Evolutionary conservation across 1,140 invertebrate species (phyloP).

Genomic region (Trachymyrmex septentrionalis): DNA sequence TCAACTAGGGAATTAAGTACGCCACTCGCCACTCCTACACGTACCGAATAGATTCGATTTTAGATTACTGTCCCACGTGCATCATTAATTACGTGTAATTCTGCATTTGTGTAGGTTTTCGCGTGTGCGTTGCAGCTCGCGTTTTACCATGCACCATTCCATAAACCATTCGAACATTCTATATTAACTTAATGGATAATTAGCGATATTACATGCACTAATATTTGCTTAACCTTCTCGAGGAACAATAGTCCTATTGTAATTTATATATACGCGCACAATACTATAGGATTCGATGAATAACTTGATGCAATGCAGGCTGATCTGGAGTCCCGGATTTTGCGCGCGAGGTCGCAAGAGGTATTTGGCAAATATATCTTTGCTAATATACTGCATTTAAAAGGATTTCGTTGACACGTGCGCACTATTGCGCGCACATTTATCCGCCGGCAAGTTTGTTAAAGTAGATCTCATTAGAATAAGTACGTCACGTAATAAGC

Average conservation of each 20-base stretch:
- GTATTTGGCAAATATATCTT: constrained; percentile 18
- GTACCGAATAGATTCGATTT: constrained; percentile 7
- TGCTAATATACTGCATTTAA: constrained; percentile 16
- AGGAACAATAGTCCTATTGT: constrained; percentile 36
- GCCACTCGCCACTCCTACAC: background rate
- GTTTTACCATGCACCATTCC: background rate
- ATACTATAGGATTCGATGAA: constrained; percentile 42
- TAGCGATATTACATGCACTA: constrained; percentile 35
- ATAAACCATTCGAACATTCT: background rate
- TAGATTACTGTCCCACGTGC: background rate
- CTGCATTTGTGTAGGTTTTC: constrained; percentile 1
- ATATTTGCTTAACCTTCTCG: constrained; percentile 47
- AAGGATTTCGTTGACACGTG: constrained; percentile 39
- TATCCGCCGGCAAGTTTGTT: background rate
- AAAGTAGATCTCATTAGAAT: constrained; percentile 30
- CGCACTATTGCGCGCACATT: background rate
- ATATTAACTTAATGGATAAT: constrained; percentile 19
- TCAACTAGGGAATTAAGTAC: background rate
- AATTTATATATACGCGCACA: constrained; percentile 37
- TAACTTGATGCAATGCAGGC: constrained; percentile 17
- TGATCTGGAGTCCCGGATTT: constrained; percentile 11
- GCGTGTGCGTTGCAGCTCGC: background rate
- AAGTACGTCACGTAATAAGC: constrained; percentile 37
- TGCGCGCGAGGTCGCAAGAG: background rate
- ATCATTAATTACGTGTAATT: constrained; percentile 38